Conservation (phyloP, 2,113 vertebrate species). For the Pao palembangensis region DNA sequence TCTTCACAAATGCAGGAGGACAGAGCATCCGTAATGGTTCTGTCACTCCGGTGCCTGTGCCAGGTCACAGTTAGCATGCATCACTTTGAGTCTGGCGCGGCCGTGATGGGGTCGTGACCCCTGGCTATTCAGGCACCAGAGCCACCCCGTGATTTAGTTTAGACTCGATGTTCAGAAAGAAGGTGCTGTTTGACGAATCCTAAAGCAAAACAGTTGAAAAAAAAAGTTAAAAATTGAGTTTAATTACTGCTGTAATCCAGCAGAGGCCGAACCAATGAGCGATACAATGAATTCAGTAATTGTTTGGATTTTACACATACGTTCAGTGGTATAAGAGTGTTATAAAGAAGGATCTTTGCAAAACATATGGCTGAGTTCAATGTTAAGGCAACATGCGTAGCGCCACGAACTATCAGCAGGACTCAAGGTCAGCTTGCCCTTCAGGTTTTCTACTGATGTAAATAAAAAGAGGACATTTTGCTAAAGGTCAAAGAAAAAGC, state of each 20-base stretch:
- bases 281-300: conserved; percentile 17
- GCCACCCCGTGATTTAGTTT: conserved; percentile 15
- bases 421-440: background rate
- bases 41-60: conserved; percentile 31
- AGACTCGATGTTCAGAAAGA: conserved; percentile 10
- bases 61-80: conserved; percentile 56
- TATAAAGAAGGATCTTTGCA: too few species aligned
- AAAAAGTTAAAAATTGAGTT: background rate
- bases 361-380: too few species aligned
- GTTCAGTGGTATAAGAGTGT: too few species aligned
- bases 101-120: conserved; percentile 36
- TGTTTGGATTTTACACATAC: background rate
- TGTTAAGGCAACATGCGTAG: too few species aligned
- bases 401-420: too few species aligned
- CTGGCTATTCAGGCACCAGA: conserved; percentile 1
- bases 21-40: conserved; percentile 21
- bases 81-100: conserved; percentile 32
- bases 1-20: conserved; percentile 37
- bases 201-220: background rate
- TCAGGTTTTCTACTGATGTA: background rate
- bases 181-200: conserved; percentile 10
- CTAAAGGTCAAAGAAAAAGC: too few species aligned
- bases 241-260: background rate
- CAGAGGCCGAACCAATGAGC: background rate
- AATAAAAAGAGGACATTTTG: too few species aligned